A percentile compares a stretch with the other conserved stretches of the same genome.
Conservation (phyloP, 2,113 vertebrate species). For the Garra rufa region DNA sequence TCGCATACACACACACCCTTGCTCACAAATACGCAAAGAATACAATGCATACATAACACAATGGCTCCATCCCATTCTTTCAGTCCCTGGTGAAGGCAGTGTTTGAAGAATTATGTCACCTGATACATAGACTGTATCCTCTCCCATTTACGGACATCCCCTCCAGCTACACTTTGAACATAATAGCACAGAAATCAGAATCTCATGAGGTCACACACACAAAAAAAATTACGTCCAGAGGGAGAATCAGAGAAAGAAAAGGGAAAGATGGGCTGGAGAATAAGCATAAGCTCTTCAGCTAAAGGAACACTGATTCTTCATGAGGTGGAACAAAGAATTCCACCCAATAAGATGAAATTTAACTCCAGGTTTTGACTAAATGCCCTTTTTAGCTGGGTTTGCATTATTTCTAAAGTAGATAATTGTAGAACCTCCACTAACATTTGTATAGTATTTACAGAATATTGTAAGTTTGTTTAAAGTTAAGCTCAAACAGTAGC, state of each 20-base stretch:
- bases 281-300: not conserved
- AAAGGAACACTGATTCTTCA: not conserved
- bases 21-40: slow-evolving; percentile 52
- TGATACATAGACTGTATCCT: slow-evolving; percentile 55
- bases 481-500: not conserved
- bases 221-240: slow-evolving; percentile 24
- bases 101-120: slow-evolving; percentile 64
- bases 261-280: slow-evolving; percentile 2
- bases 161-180: slow-evolving; percentile 60
- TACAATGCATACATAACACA: slow-evolving; percentile 50
- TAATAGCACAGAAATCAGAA: slow-evolving; percentile 54
- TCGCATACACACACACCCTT: slow-evolving; percentile 28
- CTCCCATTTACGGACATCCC: slow-evolving; percentile 49
- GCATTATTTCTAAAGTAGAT: not conserved
- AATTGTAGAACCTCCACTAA: not conserved
- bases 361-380: slow-evolving; percentile 16
- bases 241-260: slow-evolving; percentile 1
- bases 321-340: not conserved
- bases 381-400: not conserved
- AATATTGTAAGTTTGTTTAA: not conserved
- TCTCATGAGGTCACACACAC: slow-evolving; percentile 42
- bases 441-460: not conserved
- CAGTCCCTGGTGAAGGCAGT: slow-evolving; percentile 50
- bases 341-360: not conserved
- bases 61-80: slow-evolving; percentile 54